A percentile compares a stretch with the other conserved stretches of the same genome.
Conservation (phyloP, 2,888 invertebrate genomes). For the Mylabris sibirica region DNA sequence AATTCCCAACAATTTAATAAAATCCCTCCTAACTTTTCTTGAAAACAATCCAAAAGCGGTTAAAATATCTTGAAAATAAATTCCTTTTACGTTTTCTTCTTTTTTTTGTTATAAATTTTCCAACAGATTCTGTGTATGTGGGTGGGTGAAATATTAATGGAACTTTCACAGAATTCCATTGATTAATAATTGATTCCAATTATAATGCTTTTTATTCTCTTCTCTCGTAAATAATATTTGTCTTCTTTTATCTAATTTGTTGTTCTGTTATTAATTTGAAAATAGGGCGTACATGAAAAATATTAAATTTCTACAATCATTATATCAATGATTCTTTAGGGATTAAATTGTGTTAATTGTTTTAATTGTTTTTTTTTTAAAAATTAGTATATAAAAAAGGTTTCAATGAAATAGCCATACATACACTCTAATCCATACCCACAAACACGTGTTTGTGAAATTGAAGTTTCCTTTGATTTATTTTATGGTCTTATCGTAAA, state of each 20-base stretch:
- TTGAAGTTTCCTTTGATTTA: neutral
- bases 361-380: neutral
- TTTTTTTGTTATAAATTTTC: neutral
- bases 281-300: no score
- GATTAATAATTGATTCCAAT: neutral
- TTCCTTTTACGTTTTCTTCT: neutral
- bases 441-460: neutral
- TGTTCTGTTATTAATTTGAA: no score
- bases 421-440: neutral
- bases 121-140: neutral
- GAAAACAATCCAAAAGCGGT: neutral
- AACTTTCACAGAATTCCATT: neutral
- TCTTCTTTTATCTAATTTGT: no score
- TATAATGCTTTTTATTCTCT: no score
- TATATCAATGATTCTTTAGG: no score
- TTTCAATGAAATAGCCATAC: neutral
- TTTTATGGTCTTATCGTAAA: neutral
- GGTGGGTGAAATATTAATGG: neutral
- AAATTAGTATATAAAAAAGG: no score
- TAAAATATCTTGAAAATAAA: neutral
- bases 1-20: no score
- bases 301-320: no score
- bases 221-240: no score
- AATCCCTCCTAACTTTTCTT: no score
- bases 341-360: neutral